A percentile compares a stretch with the other conserved stretches of the same genome.
phyloP scores from a whole-genome alignment of 2,113 vertebrate species.

The Lepidothrix coronata region DNA sequence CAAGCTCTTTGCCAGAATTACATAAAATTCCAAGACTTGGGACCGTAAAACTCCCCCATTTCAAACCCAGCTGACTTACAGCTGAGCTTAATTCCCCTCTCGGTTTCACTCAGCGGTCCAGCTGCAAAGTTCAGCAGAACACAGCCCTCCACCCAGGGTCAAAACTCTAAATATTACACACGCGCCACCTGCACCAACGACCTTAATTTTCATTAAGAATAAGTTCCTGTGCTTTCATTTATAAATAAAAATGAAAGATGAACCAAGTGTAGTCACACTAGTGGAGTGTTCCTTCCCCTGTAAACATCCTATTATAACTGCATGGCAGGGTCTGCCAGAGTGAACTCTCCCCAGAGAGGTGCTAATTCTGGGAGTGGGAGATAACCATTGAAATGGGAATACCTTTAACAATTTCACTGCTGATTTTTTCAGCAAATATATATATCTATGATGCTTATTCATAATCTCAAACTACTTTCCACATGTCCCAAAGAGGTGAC shows the following conservation, averaged over 20 bases:
- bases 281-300: background rate
- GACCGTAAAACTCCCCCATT: background rate
- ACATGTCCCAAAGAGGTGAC: conserved; percentile 41
- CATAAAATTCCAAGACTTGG: background rate
- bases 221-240: background rate
- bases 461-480: conserved; percentile 33
- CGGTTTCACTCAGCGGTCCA: background rate
- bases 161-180: background rate
- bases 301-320: background rate
- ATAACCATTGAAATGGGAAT: background rate
- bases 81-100: background rate
- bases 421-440: conserved; percentile 7
- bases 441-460: conserved; percentile 14
- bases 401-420: background rate
- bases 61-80: background rate
- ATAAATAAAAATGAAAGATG: conserved; percentile 12
- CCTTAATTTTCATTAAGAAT: background rate
- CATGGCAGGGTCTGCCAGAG: rapidly evolving
- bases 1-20: background rate
- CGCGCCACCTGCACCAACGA: background rate
- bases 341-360: background rate
- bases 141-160: background rate
- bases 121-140: background rate
- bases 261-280: background rate
- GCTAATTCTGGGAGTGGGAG: conserved; percentile 67